A percentile compares a stretch with the other conserved stretches of the same genome.
phyloP scores from a whole-genome alignment of 2,888 invertebrate species.

The Drosophila multiciliata region DNA sequence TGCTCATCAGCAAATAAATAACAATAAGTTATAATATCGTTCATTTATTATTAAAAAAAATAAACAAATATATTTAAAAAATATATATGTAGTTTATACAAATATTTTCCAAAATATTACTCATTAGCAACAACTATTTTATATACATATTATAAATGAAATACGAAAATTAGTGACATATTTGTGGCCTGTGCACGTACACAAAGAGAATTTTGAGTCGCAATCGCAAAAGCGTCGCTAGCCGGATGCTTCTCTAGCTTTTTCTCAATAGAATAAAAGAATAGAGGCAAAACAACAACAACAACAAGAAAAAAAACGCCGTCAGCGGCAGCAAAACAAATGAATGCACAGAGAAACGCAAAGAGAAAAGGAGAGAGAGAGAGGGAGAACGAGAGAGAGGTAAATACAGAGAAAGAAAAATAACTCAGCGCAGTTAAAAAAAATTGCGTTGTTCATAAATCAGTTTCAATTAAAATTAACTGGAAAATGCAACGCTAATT shows the following conservation, averaged over 20 bases:
- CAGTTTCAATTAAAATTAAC: slow-evolving; percentile 77
- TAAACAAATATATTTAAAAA: not conserved
- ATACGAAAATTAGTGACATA: slow-evolving; percentile 3
- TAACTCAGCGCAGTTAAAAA: slow-evolving; percentile 52
- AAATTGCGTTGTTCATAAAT: slow-evolving; percentile 75
- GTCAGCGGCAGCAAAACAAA: slow-evolving; percentile 38
- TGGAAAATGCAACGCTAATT: slow-evolving; percentile 74
- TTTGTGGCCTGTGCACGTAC: slow-evolving; percentile 48
- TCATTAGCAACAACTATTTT: not conserved
- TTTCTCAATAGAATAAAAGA: slow-evolving; percentile 53
- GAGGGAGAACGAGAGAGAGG: slow-evolving; percentile 11
- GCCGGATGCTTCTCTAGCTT: slow-evolving; percentile 70
- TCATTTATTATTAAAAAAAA: not conserved
- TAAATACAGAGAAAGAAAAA: slow-evolving; percentile 14
- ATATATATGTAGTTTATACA: not conserved
- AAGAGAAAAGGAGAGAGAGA: not conserved
- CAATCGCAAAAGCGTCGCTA: slow-evolving; percentile 38
- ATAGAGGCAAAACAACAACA: slow-evolving; percentile 30
- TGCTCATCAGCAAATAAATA: not conserved
- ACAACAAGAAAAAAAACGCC: slow-evolving; percentile 33
- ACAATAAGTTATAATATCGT: too few relatives aligned
- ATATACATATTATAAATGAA: not conserved
- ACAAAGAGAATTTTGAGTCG: slow-evolving; percentile 47
- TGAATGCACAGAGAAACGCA: slow-evolving; percentile 27
- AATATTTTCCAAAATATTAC: not conserved